Evolutionary conservation across 2,888 invertebrate species (phyloP), one percentile per base, ranked within the genome.

Genomic region (Platycheirus albimanus): DNA sequence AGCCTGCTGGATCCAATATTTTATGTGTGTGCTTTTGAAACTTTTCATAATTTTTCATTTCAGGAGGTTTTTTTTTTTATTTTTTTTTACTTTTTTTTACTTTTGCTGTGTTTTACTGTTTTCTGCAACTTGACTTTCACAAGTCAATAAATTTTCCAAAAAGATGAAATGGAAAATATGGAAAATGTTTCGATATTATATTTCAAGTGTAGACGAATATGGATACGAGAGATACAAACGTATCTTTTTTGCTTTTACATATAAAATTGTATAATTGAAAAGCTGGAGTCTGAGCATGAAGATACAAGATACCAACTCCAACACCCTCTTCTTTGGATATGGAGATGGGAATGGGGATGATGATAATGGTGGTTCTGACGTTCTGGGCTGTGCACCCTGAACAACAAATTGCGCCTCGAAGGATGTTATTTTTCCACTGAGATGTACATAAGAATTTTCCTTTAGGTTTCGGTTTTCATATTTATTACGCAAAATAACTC

Each of bases 61-160:
- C 5, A 36, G 20, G 20, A n/a, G n/a, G 19, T 19, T 5, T 33
- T 56, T 49, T 41, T 63, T 15, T 47, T n/a, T n/a, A n/a, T n/a
- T n/a, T n/a, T n/a, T n/a, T n/a, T n/a, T n/a, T n/a, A n/a, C n/a
- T n/a, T n/a, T n/a, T n/a, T n/a, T n/a, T n/a, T n/a, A n/a, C n/a
- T n/a, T n/a, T n/a, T n/a, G n/a, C n/a, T n/a, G n/a, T n/a, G n/a
- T n/a, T n/a, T n/a, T n/a, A n/a, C n/a, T n/a, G n/a, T 19, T 15
- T 45, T 61, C 61, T 41, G 54, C 41, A 47, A 36, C 77, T 64
- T 41, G 41, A 49, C 58, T 78, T 71, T 71, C 66, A 63, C 51
- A 67, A 78, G 72, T 61, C 72, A 72, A 72, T 72, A 78, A 72
- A 67, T 78, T 66, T 78, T 17, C 58, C 24, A 33, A 41, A 36